A percentile compares a stretch with the other conserved stretches of the same genome.
phyloP scores from a whole-genome alignment of 2,797 vertebrate genomes.

The Anguilla megastoma region DNA sequence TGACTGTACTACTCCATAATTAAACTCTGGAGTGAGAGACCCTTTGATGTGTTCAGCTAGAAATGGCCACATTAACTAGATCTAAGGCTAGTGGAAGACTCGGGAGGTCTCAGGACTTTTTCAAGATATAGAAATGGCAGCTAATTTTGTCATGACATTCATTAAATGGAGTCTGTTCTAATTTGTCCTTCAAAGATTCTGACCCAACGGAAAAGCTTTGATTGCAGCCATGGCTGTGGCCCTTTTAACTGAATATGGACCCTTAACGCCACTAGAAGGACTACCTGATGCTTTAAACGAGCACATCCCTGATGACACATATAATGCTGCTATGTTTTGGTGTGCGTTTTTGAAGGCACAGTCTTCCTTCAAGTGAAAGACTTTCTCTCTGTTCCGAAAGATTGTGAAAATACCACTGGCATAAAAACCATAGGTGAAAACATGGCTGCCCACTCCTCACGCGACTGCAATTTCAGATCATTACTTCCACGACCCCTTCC shows the following conservation, averaged over 20 bases:
- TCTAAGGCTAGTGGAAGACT: constrained; percentile 1
- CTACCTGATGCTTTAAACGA: background rate
- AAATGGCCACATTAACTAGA: background rate
- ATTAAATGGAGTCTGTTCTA: background rate
- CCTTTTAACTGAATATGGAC: constrained; percentile 2
- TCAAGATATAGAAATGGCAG: background rate
- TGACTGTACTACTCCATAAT: constrained; percentile 14
- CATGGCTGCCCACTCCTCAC: background rate
- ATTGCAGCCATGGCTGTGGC: background rate
- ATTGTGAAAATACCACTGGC: background rate
- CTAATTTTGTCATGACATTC: background rate
- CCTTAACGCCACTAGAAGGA: background rate
- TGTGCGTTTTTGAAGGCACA: background rate
- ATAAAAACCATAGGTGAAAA: background rate
- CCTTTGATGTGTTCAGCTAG: constrained; percentile 3
- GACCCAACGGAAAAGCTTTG: background rate
- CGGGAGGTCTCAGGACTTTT: background rate
- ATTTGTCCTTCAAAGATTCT: background rate
- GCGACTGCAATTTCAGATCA: background rate
- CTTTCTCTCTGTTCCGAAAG: background rate
- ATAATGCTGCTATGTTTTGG: background rate
- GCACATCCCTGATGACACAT: background rate
- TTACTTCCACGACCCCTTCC: background rate
- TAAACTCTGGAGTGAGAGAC: background rate
- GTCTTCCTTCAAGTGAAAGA: background rate